Conservation (phyloP, 2,888 invertebrate species). For the Perdita meconis region DNA sequence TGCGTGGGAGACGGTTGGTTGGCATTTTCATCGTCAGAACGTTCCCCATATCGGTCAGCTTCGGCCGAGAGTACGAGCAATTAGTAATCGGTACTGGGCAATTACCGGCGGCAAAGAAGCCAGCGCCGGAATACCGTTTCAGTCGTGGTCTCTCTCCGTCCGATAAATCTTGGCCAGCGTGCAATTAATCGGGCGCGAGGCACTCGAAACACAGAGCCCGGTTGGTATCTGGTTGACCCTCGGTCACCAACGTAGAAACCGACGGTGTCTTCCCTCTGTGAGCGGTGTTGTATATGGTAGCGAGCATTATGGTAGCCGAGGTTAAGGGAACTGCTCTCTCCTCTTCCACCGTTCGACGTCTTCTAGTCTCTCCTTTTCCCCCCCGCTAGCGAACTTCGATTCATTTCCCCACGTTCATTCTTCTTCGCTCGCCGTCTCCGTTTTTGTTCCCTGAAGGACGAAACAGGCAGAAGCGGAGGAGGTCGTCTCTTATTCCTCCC, state of each 20-base stretch:
- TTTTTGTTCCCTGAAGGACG: slow-evolving; percentile 52
- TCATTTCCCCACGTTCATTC: slow-evolving; percentile 43
- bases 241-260: slow-evolving; percentile 73
- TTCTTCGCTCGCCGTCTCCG: slow-evolving; percentile 36
- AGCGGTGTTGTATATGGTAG: slow-evolving; percentile 64
- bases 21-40: slow-evolving; percentile 52
- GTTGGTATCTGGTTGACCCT: slow-evolving; percentile 79
- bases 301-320: slow-evolving; percentile 63
- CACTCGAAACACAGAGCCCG: slow-evolving; percentile 71
- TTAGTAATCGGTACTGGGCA: slow-evolving; percentile 76
- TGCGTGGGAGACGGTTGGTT: background rate
- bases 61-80: slow-evolving; percentile 62
- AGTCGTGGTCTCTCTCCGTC: slow-evolving; percentile 67
- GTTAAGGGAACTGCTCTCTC: slow-evolving; percentile 45
- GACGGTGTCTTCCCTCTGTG: slow-evolving; percentile 66
- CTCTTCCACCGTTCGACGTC: slow-evolving; percentile 10
- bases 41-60: slow-evolving; percentile 62
- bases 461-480: slow-evolving; percentile 36
- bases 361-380: background rate
- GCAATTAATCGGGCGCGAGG: slow-evolving; percentile 81
- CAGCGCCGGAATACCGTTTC: slow-evolving; percentile 72
- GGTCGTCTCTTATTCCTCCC: slow-evolving; percentile 29
- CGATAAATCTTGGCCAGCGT: slow-evolving; percentile 79
- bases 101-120: slow-evolving; percentile 72
- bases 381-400: slow-evolving; percentile 20